These are phyloP conservation scores for Callorhinus ursinus DNA, from an alignment of 2,113 vertebrate genomes.

Conservation along the genomic window DNA sequence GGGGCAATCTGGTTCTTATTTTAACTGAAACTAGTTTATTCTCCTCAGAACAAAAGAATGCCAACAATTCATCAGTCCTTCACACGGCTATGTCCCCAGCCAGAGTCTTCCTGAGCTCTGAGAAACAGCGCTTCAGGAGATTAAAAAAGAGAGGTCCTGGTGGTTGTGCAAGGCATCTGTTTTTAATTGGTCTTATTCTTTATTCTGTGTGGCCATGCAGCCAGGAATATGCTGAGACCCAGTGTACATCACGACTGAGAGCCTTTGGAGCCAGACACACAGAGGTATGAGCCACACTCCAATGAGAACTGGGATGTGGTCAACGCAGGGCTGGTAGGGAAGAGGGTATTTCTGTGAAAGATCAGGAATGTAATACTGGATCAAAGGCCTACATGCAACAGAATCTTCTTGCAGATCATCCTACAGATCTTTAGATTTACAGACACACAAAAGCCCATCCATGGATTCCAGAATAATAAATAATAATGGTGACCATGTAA, in stretches of 20 bases:
- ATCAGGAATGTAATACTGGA: not conserved
- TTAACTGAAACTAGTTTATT: constrained; percentile 65
- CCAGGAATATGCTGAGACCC: constrained; percentile 33
- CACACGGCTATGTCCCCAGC: constrained; percentile 45
- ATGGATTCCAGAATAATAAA: not conserved
- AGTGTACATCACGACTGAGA: constrained; percentile 26
- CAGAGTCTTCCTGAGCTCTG: constrained; percentile 72
- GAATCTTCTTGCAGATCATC: not conserved
- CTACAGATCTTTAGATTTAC: not conserved
- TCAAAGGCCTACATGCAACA: not conserved
- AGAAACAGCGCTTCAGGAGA: constrained; percentile 76
- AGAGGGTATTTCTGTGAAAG: not conserved
- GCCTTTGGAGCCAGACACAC: not conserved
- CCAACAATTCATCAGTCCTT: constrained; percentile 65
- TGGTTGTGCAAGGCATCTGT: constrained; percentile 75
- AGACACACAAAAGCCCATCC: not conserved
- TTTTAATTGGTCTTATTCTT: constrained; percentile 80
- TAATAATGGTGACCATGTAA: not conserved
- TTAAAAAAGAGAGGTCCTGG: constrained; percentile 77
- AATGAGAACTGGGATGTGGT: not conserved
- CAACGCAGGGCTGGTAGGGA: not conserved
- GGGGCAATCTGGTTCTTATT: constrained; percentile 80
- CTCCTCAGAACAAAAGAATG: constrained; percentile 77
- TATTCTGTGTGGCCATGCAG: constrained; percentile 56
- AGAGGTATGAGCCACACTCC: not conserved